These are phyloP conservation scores for Colletes collaris DNA, from an alignment of 2,888 invertebrate genomes.

Conservation along the genomic window DNA sequence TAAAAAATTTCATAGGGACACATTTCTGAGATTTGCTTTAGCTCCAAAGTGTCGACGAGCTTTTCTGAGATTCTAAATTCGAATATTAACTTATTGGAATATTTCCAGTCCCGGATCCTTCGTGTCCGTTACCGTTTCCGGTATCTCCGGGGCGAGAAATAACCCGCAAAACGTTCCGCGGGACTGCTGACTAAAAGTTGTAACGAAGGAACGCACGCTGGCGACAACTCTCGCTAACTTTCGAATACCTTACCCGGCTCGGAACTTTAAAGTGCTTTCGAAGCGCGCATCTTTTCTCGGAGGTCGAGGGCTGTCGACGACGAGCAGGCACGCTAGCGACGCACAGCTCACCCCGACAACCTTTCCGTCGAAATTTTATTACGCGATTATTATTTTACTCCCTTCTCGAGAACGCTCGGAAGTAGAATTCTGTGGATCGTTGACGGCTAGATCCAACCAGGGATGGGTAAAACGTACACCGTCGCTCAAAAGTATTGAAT, in stretches of 20 bases:
- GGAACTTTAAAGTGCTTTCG: slow-evolving; percentile 57
- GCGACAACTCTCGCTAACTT: slow-evolving; percentile 51
- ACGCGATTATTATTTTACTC: slow-evolving; percentile 18
- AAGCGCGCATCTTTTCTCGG: slow-evolving; percentile 9
- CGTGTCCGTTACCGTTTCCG: slow-evolving; percentile 8
- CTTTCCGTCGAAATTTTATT: background rate
- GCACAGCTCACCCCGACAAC: background rate
- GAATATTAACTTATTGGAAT: no score
- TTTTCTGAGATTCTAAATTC: no score
- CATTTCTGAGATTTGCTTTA: no score
- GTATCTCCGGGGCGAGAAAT: background rate
- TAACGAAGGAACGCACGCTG: slow-evolving; percentile 51
- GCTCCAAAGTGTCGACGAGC: no score
- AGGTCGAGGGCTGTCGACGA: background rate
- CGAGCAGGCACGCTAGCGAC: background rate
- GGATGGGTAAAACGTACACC: no score
- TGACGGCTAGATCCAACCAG: no score
- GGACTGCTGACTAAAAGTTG: slow-evolving; percentile 38
- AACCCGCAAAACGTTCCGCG: slow-evolving; percentile 9
- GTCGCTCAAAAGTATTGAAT: no score
- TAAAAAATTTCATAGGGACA: no score
- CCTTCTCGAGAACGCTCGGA: background rate
- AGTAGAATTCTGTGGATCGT: background rate
- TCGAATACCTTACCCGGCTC: slow-evolving; percentile 37
- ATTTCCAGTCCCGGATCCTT: no score